Evolutionary conservation across 2,113 vertebrate species (phyloP), one percentile per base, ranked within the genome.

Genomic region (Embiotoca jacksoni): DNA sequence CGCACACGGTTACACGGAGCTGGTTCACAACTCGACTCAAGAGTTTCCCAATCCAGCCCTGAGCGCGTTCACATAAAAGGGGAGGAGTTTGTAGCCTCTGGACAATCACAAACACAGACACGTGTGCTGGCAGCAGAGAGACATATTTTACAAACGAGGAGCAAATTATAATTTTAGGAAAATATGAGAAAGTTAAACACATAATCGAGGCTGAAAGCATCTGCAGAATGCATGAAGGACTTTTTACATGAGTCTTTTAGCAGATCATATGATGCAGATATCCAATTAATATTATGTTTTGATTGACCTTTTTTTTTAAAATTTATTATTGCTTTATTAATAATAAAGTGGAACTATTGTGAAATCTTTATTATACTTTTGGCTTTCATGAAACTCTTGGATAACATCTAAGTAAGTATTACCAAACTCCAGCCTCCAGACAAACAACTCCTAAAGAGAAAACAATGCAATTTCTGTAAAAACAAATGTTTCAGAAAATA

Each of bases 381-480:
- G 31, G 5, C 11, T 47, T 30, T n/a, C 41, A 7, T 53, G 68
- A 55, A 50, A 68, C 30, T 6, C 15, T 9, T 46, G 46, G 11
- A 44, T 50, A 81, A 46, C 8, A 30, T 37, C 57, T n/a, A 78
- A 72, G 33, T 55, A 9, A 47, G 11, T 47, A 4, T 5, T 39
- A 67, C 3, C 10, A 36, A 60, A n/a, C 16, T 64, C 6, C 49
- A 11, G 6, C n/a, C 59, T 65, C 5, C 14, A 65, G 39, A 53
- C 14, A 9, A 50, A 41, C 11, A 37, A 37, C n/a, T 31, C 14
- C 61, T 63, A 7, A 49, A 63, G 32, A 35, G 31, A 49, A 50
- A 50, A 35, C 14, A 3, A 15, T 35, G 4, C 46, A 52, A 36
- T 50, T 16, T 50, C 23, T 23, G 23, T 50, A 2, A 6, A n/a